A percentile compares a stretch with the other conserved stretches of the same genome.
These are phyloP conservation scores for Argyrosomus regius DNA, from an alignment of 2,797 vertebrate genomes.

Conservation along the genomic window DNA sequence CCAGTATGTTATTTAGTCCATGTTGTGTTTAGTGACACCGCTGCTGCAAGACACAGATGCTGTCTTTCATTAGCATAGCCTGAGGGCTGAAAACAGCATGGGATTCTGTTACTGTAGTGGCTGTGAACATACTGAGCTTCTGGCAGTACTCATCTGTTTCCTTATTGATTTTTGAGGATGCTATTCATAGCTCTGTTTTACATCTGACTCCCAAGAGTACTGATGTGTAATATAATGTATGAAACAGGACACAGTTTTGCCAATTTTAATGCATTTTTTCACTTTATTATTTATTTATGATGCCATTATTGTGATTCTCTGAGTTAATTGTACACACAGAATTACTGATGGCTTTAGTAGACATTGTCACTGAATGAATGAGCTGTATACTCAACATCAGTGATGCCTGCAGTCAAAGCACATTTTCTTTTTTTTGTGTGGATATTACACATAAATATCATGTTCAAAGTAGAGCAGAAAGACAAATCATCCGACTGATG, in stretches of 20 bases:
- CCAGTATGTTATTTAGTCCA: not conserved
- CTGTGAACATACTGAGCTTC: conserved; percentile 10
- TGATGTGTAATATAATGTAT: not conserved
- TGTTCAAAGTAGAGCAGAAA: conserved; percentile 31
- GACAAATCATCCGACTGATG: conserved; percentile 29
- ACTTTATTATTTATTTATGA: not conserved
- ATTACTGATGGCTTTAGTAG: not conserved
- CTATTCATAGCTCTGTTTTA: conserved; percentile 42
- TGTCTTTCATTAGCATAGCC: conserved; percentile 35
- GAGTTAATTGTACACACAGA: not conserved
- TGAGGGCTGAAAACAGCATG: conserved; percentile 14
- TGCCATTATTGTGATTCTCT: not conserved
- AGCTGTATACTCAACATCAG: not conserved
- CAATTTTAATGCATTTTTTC: not conserved
- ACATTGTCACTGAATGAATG: not conserved
- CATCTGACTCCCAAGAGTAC: conserved; percentile 19
- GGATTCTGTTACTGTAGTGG: conserved; percentile 46
- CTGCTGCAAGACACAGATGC: conserved; percentile 28
- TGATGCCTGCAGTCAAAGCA: conserved; percentile 5
- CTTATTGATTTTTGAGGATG: conserved; percentile 51
- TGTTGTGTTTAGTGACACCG: conserved; percentile 31
- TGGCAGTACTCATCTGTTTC: conserved; percentile 25
- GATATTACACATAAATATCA: not conserved
- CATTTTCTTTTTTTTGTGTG: not conserved
- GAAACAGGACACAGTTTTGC: not conserved